Evolutionary conservation across 2,888 invertebrate species (phyloP), one percentile per base, ranked within the genome.

Genomic region (Zele albiditarsus): DNA sequence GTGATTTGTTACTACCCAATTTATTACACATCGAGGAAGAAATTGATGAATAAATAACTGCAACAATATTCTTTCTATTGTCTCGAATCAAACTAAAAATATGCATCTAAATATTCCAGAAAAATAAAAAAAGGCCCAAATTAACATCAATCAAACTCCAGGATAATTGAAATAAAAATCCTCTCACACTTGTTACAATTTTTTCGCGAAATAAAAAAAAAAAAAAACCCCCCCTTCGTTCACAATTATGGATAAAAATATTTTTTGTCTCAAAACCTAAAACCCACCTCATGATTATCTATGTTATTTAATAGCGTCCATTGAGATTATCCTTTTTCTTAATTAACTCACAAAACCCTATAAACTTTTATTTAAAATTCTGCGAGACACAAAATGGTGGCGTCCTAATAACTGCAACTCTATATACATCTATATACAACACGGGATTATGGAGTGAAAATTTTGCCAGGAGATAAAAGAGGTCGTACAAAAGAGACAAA

Each of bases 401-500:
- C 20, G n/a, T n/a, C 5, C n/a, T 20, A 53, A 53, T 46, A n/a
- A 46, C 38, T 14, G 12, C 28, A 12, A 14, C 27, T n/a, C 27
- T 28, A 28, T 60, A 27, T 57, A 25, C 12, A 42, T 53, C n/a
- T 53, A 53, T 53, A 53, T 53, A 53, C n/a, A 20, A 67, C n/a
- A n/a, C n/a, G 14, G 28, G n/a, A 28, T 28, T 42, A 67, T 16
- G 27, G 20, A 23, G 67, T 23, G 20, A 46, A 42, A 27, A 49
- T 42, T 38, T 67, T 27, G 27, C 27, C 67, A 27, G 8, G 14
- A 3, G 46, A 20, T 20, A 38, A 33, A 71, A 60, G 16, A 42
- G 12, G 31, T 46, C n/a, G 66, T 16, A 20, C 8, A 16, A 86
- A 86, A 87, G 73, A 63, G 68, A 73, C 46, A 63, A 77, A 62